Percentiles rank a stretch among this genome's conserved stretches.
phyloP scores from a whole-genome alignment of 2,797 vertebrate genomes.

The Ceyx erithaca region DNA sequence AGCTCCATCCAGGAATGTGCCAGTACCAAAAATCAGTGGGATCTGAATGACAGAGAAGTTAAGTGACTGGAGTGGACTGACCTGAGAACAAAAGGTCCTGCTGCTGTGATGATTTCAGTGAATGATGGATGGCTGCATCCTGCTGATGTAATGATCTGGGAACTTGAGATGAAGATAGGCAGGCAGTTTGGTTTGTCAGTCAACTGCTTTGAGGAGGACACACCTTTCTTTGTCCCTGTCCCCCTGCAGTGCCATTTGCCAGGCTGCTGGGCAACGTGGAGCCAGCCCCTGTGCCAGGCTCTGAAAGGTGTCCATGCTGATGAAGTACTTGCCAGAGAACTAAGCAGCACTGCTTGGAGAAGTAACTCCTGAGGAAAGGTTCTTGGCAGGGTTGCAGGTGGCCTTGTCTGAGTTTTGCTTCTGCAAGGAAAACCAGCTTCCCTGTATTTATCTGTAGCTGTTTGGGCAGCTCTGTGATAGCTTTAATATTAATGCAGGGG shows the following conservation, averaged over 20 bases:
- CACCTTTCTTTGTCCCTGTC: background rate
- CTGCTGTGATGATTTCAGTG: background rate
- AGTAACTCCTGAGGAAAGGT: background rate
- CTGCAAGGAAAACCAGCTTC: background rate
- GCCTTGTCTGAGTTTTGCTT: background rate
- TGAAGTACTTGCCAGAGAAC: accelerated
- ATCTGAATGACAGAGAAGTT: background rate
- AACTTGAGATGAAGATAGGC: background rate
- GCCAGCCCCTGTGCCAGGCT: accelerated
- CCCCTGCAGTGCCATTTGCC: accelerated
- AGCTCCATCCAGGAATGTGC: background rate
- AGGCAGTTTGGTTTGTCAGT: background rate
- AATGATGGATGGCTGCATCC: background rate
- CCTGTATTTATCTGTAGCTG: background rate
- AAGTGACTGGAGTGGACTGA: background rate
- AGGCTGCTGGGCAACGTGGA: background rate
- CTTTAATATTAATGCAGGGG: background rate
- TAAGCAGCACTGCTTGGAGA: background rate
- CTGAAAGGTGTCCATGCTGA: accelerated
- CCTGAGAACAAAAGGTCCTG: background rate
- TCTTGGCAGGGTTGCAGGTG: background rate
- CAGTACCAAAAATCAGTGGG: background rate
- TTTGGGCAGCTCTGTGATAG: background rate
- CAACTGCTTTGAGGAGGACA: background rate
- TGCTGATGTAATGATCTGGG: background rate